These are phyloP conservation scores for Nothura maculosa DNA, from an alignment of 2,797 vertebrate species.

Conservation along the genomic window DNA sequence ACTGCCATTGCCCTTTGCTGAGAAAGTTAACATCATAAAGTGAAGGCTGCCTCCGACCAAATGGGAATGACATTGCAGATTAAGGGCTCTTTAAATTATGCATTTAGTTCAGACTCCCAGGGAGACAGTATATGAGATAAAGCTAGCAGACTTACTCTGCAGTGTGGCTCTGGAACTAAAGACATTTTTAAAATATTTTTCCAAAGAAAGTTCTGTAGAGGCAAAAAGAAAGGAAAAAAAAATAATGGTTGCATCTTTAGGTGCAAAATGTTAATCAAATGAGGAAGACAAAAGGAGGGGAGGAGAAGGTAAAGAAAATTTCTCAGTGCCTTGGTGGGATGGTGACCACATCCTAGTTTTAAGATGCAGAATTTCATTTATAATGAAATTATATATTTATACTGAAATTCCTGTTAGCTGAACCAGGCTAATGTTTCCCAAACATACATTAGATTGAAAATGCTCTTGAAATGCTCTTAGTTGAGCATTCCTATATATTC, in stretches of 20 bases:
- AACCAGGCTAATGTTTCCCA: background rate
- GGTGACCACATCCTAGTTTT: background rate
- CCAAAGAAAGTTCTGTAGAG: conserved; percentile 27
- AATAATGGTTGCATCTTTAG: background rate
- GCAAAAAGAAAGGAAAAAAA: background rate
- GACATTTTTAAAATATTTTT: conserved; percentile 21
- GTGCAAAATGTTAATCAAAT: background rate
- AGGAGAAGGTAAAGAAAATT: background rate
- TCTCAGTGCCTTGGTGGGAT: background rate
- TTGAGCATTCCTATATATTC: background rate
- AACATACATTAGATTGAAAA: conserved; percentile 5
- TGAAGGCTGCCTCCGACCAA: conserved; percentile 82
- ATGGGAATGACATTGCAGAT: conserved; percentile 84
- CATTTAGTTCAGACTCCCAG: conserved; percentile 81
- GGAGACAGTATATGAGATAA: conserved; percentile 53
- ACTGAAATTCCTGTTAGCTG: background rate
- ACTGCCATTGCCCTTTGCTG: conserved; percentile 80
- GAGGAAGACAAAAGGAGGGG: background rate
- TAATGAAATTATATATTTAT: background rate
- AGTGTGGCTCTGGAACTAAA: conserved; percentile 13
- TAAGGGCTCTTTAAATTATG: conserved; percentile 85
- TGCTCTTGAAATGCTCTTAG: background rate
- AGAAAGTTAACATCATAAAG: conserved; percentile 85
- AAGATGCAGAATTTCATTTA: background rate
- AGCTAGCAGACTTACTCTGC: conserved; percentile 43